Conservation (phyloP, 2,113 vertebrate genomes). For the Pseudorectes ferrugineus region DNA sequence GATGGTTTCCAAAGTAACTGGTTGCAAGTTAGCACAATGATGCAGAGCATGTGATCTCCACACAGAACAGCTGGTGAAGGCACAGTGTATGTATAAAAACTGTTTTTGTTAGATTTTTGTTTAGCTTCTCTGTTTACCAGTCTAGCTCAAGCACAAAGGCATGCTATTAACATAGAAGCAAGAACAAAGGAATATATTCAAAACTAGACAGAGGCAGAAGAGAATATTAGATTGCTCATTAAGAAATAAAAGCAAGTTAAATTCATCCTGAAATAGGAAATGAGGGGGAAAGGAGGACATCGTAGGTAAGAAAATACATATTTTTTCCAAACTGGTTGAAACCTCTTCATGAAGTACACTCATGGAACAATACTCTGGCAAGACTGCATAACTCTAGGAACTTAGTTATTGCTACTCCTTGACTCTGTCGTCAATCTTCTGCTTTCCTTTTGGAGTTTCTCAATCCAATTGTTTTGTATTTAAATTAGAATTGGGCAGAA, state of each 20-base stretch:
- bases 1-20: slow-evolving; percentile 63
- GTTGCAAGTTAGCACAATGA: neutral
- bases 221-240: neutral
- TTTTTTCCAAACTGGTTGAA: neutral
- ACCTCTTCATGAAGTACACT: neutral
- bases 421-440: neutral
- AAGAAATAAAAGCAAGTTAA: neutral
- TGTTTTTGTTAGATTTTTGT: slow-evolving; percentile 12
- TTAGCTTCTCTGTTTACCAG: slow-evolving; percentile 18
- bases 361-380: neutral
- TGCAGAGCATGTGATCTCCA: neutral
- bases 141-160: neutral
- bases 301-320: neutral
- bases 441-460: neutral
- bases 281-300: neutral
- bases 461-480: neutral
- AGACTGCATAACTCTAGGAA: neutral
- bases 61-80: neutral
- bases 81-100: neutral
- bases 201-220: neutral
- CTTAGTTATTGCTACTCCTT: neutral
- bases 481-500: neutral
- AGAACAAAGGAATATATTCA: neutral
- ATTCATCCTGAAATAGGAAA: neutral
- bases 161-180: neutral